A percentile compares a stretch with the other conserved stretches of the same genome.
These are phyloP conservation scores for Drosophila baimaii DNA, from an alignment of 1,140 invertebrate species.

Conservation along the genomic window DNA sequence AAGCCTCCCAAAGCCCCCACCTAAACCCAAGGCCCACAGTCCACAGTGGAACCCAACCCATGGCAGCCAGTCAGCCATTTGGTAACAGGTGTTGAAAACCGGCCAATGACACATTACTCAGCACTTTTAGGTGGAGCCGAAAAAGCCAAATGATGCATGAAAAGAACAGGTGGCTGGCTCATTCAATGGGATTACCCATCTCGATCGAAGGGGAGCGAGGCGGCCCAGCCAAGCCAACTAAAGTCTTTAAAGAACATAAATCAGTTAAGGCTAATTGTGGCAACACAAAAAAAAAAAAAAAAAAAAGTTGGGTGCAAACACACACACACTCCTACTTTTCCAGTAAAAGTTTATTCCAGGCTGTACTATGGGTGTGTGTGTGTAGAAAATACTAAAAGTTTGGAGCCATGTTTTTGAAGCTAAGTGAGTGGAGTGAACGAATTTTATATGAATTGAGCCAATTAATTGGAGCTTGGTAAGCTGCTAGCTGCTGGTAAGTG, in stretches of 20 bases:
- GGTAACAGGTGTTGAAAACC: slow-evolving; percentile 72
- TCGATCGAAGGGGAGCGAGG: slow-evolving; percentile 17
- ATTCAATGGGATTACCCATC: slow-evolving; percentile 45
- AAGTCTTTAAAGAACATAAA: slow-evolving; percentile 50
- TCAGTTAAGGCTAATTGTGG: slow-evolving; percentile 50
- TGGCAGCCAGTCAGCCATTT: slow-evolving; percentile 27
- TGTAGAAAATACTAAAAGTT: slow-evolving; percentile 32
- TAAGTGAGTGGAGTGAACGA: slow-evolving; percentile 39
- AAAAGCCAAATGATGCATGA: slow-evolving; percentile 67
- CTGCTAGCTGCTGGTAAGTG: slow-evolving; percentile 9
- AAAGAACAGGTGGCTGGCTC: slow-evolving; percentile 63
- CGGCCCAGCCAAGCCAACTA: not conserved
- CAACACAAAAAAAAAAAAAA: slow-evolving; percentile 1
- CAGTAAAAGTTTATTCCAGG: slow-evolving; percentile 11
- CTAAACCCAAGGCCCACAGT: not conserved
- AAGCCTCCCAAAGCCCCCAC: not conserved
- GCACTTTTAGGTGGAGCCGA: slow-evolving; percentile 38
- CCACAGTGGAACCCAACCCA: slow-evolving; percentile 57
- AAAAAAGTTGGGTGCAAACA: slow-evolving; percentile 14
- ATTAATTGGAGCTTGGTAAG: slow-evolving; percentile 29
- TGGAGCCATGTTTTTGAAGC: slow-evolving; percentile 23
- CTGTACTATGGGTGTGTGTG: not conserved
- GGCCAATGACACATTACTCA: slow-evolving; percentile 69
- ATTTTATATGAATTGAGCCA: slow-evolving; percentile 38
- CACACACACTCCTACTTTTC: not conserved